These are phyloP conservation scores for Vicugna pacos DNA, from an alignment of 2,113 vertebrate genomes.

Conservation along the genomic window DNA sequence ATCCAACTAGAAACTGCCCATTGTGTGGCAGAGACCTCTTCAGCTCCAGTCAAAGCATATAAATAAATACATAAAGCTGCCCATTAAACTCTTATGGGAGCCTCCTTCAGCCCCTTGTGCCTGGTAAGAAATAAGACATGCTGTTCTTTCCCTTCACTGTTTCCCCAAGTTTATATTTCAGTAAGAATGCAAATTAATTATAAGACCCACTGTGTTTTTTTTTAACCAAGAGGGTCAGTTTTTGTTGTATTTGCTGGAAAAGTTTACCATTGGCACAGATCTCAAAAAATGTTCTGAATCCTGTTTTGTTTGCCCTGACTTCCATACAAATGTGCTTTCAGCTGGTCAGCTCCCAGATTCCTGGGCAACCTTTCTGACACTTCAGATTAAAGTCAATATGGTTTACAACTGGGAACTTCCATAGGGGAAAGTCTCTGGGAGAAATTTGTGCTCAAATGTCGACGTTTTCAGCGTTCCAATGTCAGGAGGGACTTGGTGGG, in stretches of 20 bases:
- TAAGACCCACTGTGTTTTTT: not conserved
- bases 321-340: conserved; percentile 42
- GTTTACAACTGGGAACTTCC: conserved; percentile 63
- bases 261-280: not conserved
- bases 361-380: conserved; percentile 64
- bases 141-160: not conserved
- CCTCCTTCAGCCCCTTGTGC: conserved; percentile 55
- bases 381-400: conserved; percentile 63
- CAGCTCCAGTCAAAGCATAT: conserved; percentile 79
- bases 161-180: conserved; percentile 51
- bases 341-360: conserved; percentile 19
- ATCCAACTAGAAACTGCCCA: conserved; percentile 84
- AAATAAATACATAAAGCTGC: conserved; percentile 85
- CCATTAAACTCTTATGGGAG: conserved; percentile 72
- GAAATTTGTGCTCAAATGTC: not conserved
- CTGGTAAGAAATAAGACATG: conserved; percentile 61
- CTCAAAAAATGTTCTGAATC: conserved; percentile 61
- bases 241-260: conserved; percentile 32
- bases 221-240: not conserved
- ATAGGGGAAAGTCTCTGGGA: not conserved
- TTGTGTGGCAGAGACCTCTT: conserved; percentile 80
- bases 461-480: not conserved
- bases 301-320: conserved; percentile 41
- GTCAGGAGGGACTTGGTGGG: not conserved
- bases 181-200: conserved; percentile 50